These are phyloP conservation scores for Gastrophryne carolinensis DNA, from an alignment of 2,797 vertebrate species.

Conservation along the genomic window DNA sequence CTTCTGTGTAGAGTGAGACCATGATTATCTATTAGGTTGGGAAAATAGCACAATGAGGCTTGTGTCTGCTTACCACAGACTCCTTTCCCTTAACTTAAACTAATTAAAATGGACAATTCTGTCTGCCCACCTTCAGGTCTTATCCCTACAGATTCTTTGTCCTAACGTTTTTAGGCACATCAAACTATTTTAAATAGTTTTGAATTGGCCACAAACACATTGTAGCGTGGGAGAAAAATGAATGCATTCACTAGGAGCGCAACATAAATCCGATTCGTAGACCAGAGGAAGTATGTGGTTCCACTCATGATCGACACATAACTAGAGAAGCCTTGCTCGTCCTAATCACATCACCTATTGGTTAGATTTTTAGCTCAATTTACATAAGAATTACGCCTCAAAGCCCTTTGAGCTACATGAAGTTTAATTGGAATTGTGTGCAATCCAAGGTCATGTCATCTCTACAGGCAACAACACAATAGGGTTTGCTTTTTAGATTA, in stretches of 20 bases:
- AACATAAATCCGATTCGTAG: constrained; percentile 28
- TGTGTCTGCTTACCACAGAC: constrained; percentile 24
- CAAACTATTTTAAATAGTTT: constrained; percentile 34
- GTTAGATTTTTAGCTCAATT: not conserved
- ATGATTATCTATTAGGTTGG: constrained; percentile 1
- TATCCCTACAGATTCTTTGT: constrained; percentile 44
- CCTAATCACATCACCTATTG: not conserved
- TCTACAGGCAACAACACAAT: not conserved
- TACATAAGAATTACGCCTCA: not conserved
- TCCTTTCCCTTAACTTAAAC: constrained; percentile 25
- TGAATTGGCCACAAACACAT: constrained; percentile 51
- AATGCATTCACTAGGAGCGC: constrained; percentile 37
- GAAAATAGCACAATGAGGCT: constrained; percentile 20
- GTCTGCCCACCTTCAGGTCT: constrained; percentile 41
- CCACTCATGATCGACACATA: not conserved
- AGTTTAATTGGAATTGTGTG: not conserved
- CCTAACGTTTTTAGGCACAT: constrained; percentile 48
- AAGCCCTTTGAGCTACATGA: not conserved
- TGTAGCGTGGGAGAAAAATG: constrained; percentile 50
- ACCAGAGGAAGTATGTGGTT: constrained; percentile 23
- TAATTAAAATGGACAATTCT: constrained; percentile 46
- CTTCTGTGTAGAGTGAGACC: not conserved
- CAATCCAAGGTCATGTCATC: not conserved
- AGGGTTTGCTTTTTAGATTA: not conserved
- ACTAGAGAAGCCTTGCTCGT: not conserved